A percentile compares a stretch with the other conserved stretches of the same genome.
These are phyloP conservation scores for Tachystola acroxantha DNA, from an alignment of 2,888 invertebrate genomes.

Conservation along the genomic window DNA sequence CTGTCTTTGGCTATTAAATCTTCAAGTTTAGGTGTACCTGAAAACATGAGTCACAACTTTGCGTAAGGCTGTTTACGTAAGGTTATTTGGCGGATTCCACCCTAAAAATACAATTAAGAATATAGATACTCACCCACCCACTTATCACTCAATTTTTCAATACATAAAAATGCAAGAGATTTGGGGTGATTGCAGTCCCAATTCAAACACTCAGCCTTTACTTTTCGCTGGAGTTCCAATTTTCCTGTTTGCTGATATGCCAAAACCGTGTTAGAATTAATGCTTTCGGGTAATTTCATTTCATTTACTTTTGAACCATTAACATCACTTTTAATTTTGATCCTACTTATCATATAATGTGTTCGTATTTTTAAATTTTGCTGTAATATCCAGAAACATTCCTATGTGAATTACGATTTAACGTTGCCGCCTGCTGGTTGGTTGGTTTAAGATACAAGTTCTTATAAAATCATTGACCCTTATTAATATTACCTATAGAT, in stretches of 20 bases:
- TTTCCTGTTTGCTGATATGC: conserved; percentile 54
- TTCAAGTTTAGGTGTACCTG: conserved; percentile 39
- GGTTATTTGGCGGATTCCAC: too few relatives aligned
- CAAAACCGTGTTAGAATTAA: conserved; percentile 55
- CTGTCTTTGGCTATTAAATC: conserved; percentile 59
- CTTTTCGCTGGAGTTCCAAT: conserved; percentile 55
- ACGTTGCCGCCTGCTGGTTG: too few relatives aligned
- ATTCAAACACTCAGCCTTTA: conserved; percentile 71
- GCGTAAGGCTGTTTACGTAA: too few relatives aligned
- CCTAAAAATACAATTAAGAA: neutral
- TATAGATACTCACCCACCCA: conserved; percentile 63
- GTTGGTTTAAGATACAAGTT: too few relatives aligned
- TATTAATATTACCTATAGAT: too few relatives aligned
- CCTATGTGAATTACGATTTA: too few relatives aligned
- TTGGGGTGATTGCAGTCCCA: conserved; percentile 72
- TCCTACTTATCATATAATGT: too few relatives aligned
- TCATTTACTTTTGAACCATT: neutral
- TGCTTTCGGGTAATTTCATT: conserved; percentile 54
- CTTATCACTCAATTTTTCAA: conserved; percentile 63
- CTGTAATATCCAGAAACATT: too few relatives aligned
- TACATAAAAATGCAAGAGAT: conserved; percentile 61
- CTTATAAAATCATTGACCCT: too few relatives aligned
- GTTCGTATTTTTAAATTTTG: too few relatives aligned
- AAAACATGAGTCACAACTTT: too few relatives aligned
- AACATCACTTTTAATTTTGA: too few relatives aligned